phyloP scores from a whole-genome alignment of 1,140 invertebrate species.

The Triops cancriformis region DNA sequence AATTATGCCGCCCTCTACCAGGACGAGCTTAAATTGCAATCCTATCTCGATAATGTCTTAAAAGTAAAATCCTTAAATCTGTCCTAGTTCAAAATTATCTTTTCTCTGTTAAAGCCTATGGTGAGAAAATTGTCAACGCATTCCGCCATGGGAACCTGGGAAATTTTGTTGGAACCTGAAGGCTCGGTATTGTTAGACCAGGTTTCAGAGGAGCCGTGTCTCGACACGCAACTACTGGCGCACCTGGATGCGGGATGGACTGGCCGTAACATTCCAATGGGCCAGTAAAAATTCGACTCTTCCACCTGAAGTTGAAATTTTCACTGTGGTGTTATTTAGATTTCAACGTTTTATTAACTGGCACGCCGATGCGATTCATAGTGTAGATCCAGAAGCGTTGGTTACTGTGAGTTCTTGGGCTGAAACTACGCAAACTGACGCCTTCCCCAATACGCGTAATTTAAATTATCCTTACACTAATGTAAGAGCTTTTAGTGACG shows the following conservation, averaged over 20 bases:
- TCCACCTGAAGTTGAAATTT: background rate
- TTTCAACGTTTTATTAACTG: conserved; percentile 38
- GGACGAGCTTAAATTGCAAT: conserved; percentile 39
- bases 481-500: background rate
- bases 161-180: conserved; percentile 39
- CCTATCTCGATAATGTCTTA: conserved; percentile 40
- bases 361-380: conserved; percentile 38
- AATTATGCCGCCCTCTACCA: conserved; percentile 36
- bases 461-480: background rate
- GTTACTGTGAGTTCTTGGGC: conserved; percentile 40
- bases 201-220: conserved; percentile 34
- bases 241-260: background rate
- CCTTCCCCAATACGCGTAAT: conserved; percentile 34
- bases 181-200: conserved; percentile 35
- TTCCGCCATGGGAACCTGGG: conserved; percentile 38
- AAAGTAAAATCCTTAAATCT: conserved; percentile 31
- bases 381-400: conserved; percentile 35
- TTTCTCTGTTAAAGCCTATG: conserved; percentile 31
- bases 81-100: background rate
- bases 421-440: conserved; percentile 36
- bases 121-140: conserved; percentile 34
- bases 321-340: background rate
- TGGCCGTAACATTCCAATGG: conserved; percentile 32
- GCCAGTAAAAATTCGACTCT: conserved; percentile 21
- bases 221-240: conserved; percentile 34